These are phyloP conservation scores for Megalopta genalis DNA, from an alignment of 1,140 invertebrate species.

Conservation along the genomic window DNA sequence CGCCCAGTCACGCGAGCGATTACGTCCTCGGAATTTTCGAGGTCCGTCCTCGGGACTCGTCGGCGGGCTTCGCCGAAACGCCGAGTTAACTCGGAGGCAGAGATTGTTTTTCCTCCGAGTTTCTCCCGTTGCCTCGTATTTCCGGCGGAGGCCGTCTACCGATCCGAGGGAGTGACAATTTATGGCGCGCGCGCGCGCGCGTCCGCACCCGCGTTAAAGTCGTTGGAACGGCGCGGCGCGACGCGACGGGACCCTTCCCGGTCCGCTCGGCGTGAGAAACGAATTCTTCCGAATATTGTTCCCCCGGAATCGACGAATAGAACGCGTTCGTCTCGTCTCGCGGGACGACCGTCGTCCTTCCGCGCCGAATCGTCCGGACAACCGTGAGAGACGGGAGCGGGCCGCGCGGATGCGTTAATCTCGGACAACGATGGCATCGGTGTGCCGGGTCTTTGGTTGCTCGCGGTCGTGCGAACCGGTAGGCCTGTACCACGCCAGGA, in stretches of 20 bases:
- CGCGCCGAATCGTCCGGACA: no score
- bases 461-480: constrained; percentile 38
- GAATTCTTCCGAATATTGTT: constrained; percentile 7
- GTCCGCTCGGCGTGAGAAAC: neutral
- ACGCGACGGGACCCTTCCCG: neutral
- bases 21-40: constrained; percentile 80
- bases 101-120: neutral
- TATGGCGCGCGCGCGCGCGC: constrained; percentile 11
- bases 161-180: neutral
- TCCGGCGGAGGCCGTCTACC: neutral
- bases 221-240: neutral
- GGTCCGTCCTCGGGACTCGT: neutral
- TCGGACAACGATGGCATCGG: constrained; percentile 8
- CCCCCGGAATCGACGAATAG: neutral
- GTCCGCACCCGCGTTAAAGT: constrained; percentile 2
- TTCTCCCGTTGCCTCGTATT: neutral
- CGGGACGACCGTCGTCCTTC: neutral
- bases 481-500: constrained; percentile 64
- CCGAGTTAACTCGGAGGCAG: neutral
- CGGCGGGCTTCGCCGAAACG: neutral
- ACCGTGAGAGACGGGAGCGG: neutral
- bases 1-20: constrained; percentile 71
- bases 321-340: no score
- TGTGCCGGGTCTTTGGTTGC: constrained; percentile 34
- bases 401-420: constrained; percentile 31